A percentile compares a stretch with the other conserved stretches of the same genome.
phyloP scores from a whole-genome alignment of 2,888 invertebrate genomes.

The Bruchidius siliquastri region DNA sequence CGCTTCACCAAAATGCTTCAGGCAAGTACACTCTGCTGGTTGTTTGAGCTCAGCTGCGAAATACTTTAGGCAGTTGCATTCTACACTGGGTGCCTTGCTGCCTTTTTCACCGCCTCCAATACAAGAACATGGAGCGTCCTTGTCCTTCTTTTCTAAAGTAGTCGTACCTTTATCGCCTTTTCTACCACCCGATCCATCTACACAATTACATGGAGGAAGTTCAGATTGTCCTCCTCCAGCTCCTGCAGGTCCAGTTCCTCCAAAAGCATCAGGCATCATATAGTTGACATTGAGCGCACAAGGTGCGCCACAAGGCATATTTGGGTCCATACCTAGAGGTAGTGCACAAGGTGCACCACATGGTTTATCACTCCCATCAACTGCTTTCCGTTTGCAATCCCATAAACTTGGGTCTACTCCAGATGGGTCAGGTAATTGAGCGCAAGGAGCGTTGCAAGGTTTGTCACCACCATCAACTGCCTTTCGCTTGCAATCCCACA shows the following conservation, averaged over 20 bases:
- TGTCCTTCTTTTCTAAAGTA: background rate
- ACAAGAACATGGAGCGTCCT: background rate
- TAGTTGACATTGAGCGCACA: too few relatives aligned
- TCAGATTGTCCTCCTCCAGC: background rate
- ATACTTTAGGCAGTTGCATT: background rate
- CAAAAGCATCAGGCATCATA: too few relatives aligned
- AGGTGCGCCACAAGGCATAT: too few relatives aligned
- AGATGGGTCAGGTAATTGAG: too few relatives aligned
- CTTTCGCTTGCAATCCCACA: background rate
- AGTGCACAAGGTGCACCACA: too few relatives aligned
- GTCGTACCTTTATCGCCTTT: too few relatives aligned
- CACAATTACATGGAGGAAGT: background rate
- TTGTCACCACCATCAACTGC: background rate
- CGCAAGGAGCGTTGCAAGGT: too few relatives aligned
- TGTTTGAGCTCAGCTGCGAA: background rate
- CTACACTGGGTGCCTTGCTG: background rate
- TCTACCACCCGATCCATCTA: background rate
- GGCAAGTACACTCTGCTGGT: background rate
- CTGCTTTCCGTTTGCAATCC: conserved; percentile 2
- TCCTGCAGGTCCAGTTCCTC: background rate
- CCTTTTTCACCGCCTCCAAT: background rate
- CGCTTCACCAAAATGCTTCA: conserved; percentile 1
- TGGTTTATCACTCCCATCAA: background rate
- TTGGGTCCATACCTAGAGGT: too few relatives aligned
- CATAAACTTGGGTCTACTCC: conserved; percentile 1